These are phyloP conservation scores for Zaprionus bogoriensis DNA, from an alignment of 2,888 invertebrate species.

Conservation along the genomic window DNA sequence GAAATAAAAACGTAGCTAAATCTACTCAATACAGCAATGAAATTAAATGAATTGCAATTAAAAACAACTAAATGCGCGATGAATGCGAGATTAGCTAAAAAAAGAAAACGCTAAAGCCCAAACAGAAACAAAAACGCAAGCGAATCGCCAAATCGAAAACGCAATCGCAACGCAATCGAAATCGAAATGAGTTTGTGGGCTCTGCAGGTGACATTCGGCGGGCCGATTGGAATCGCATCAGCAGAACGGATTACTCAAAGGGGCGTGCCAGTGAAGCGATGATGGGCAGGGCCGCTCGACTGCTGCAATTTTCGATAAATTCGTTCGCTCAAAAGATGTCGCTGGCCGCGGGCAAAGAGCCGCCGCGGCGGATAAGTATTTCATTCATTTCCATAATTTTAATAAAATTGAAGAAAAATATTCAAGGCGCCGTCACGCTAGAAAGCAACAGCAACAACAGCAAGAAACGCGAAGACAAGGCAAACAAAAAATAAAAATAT, in stretches of 20 bases:
- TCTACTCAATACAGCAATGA: constrained; percentile 47
- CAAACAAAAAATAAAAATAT: constrained; percentile 26
- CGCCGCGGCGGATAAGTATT: constrained; percentile 56
- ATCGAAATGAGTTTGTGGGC: neutral
- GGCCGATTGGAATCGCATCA: constrained; percentile 74
- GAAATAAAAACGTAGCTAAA: constrained; percentile 34
- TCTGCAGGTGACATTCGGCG: constrained; percentile 55
- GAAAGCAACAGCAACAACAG: constrained; percentile 9
- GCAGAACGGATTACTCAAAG: constrained; percentile 68
- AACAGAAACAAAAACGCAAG: neutral
- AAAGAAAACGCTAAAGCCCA: neutral
- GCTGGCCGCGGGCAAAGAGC: constrained; percentile 11
- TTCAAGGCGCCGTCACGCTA: constrained; percentile 57
- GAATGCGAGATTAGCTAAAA: constrained; percentile 36
- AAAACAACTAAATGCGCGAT: constrained; percentile 59
- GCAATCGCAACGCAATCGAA: neutral
- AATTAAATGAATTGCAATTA: constrained; percentile 73
- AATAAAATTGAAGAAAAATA: constrained; percentile 77
- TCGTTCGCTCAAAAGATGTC: constrained; percentile 57
- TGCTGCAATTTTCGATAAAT: constrained; percentile 76
- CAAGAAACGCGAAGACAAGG: constrained; percentile 4
- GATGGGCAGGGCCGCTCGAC: constrained; percentile 4
- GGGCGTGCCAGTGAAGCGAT: neutral
- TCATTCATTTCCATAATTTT: constrained; percentile 79
- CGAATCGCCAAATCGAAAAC: neutral